phyloP scores from a whole-genome alignment of 2,888 invertebrate genomes.

The Lithophane semibrunnea region DNA sequence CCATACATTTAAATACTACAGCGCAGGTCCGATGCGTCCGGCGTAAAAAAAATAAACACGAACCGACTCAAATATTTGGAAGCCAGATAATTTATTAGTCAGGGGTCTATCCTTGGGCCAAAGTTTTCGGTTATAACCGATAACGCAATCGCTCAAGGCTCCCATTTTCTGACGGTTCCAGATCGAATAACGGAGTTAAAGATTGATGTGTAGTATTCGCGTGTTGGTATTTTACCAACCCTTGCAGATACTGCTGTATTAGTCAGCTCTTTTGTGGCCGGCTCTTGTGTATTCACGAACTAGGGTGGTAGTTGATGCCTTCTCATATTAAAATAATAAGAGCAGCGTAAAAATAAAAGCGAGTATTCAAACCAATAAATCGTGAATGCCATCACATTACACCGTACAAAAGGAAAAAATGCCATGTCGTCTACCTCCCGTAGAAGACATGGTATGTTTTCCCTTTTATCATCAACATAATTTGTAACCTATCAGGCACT shows the following conservation, averaged over 20 bases:
- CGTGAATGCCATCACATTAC: slow-evolving; percentile 15
- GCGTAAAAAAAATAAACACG: slow-evolving; percentile 77
- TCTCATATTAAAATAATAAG: slow-evolving; percentile 15
- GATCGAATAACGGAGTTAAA: slow-evolving; percentile 22
- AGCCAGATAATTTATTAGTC: slow-evolving; percentile 82
- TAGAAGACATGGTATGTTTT: background rate
- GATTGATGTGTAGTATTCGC: slow-evolving; percentile 44
- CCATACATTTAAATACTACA: slow-evolving; percentile 88
- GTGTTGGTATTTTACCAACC: slow-evolving; percentile 54
- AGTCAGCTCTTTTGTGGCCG: slow-evolving; percentile 22
- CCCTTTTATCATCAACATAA: slow-evolving; percentile 19
- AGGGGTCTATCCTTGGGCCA: slow-evolving; percentile 51
- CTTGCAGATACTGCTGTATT: slow-evolving; percentile 21
- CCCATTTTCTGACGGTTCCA: slow-evolving; percentile 21
- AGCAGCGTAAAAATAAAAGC: background rate
- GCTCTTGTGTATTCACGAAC: background rate
- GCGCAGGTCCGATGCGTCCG: slow-evolving; percentile 80
- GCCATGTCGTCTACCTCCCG: no score
- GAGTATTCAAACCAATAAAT: slow-evolving; percentile 10
- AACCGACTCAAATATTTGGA: slow-evolving; percentile 81
- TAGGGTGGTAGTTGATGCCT: background rate
- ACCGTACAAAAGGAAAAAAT: background rate
- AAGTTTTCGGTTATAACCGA: slow-evolving; percentile 46
- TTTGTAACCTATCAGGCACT: background rate
- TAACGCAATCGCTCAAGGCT: slow-evolving; percentile 42